Base-by-base conservation (phyloP, 2,113 vertebrate genomes). In the Aspiorhynchus laticeps region DNA sequence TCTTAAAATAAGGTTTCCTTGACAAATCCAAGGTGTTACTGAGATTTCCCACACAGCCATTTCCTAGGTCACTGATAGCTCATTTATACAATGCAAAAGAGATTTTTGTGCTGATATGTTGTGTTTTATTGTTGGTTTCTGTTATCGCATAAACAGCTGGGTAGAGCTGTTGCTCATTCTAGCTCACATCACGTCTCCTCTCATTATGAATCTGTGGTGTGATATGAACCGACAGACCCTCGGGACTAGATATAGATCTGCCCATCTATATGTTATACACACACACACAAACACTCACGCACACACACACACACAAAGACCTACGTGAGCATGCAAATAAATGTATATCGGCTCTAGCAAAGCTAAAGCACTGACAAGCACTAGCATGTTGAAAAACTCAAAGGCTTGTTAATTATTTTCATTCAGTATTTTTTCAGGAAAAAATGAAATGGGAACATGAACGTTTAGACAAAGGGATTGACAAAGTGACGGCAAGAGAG, bases 131-230 rank as follows among this genome's bases (percentile, higher is more conserved):
- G 75, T 26, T 73, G 69, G 75, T 77, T 14, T 38, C 63, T 74
- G 86, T 75, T 33, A 9, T 31, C 65, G 56, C 69, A 53, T 89
- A 61, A 85, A 80, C 63, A 46, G 59, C 69, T 63, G 63, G 38
- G 76, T 24, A 82, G 83, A 76, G 33, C 82, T 87, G 56, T 73
- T 75, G 46, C 61, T 63, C 41, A 56, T 75, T 48, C 31, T 12
- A 59, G 69, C 41, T 67, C 73, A 28, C 82, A 71, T 84, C 69
- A 80, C 41, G 88, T 87, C 73, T 87, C 11, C 78, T 71, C 26
- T 65, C 43, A 74, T 85, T 87, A 76, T 43, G 79, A 21, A 28
- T 81, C 7, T 75, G 67, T 81, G 43, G 48, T 63, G 38, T 87
- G 48, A 87, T 36, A 41, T 85, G 21, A 56, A 78, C 43, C 28